phyloP scores from a whole-genome alignment of 1,140 invertebrate genomes.

The Hylyphantes graminicola region DNA sequence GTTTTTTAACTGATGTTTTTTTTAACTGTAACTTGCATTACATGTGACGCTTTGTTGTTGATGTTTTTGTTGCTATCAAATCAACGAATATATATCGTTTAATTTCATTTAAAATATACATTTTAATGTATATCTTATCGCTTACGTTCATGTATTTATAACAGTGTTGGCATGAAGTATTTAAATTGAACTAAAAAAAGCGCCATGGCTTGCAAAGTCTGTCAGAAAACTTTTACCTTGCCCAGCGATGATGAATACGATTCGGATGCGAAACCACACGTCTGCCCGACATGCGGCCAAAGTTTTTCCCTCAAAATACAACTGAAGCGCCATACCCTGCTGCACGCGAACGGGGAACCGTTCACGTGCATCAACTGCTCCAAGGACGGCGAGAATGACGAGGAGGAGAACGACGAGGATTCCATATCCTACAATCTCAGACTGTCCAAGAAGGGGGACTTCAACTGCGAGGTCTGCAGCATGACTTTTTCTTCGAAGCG shows the following conservation, averaged over 20 bases:
- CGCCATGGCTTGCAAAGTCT: slow-evolving; percentile 48
- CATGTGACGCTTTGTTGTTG: too few species aligned
- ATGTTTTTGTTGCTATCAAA: too few species aligned
- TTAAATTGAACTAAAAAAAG: too few species aligned
- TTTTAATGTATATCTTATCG: too few species aligned
- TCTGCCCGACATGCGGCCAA: slow-evolving; percentile 30
- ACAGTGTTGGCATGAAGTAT: too few species aligned
- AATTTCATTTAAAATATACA: too few species aligned
- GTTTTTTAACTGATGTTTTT: too few species aligned
- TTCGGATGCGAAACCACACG: slow-evolving; percentile 46
- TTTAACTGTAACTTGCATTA: too few species aligned
- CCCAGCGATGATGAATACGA: slow-evolving; percentile 8
- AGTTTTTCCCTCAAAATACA: slow-evolving; percentile 55
- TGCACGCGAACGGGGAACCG: slow-evolving; percentile 27
- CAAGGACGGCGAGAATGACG: not conserved
- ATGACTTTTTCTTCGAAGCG: slow-evolving; percentile 23
- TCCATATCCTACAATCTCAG: slow-evolving; percentile 33
- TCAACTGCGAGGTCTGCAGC: slow-evolving; percentile 17
- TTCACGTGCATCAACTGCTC: slow-evolving; percentile 17
- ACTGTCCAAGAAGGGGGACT: slow-evolving; percentile 18
- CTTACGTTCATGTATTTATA: too few species aligned
- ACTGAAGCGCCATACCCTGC: slow-evolving; percentile 28
- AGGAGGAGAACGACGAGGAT: slow-evolving; percentile 7
- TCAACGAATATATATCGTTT: too few species aligned
- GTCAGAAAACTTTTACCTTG: slow-evolving; percentile 33